Evolutionary conservation across 2,888 invertebrate genomes (phyloP).

Genomic region (Muschampia plurimacula): DNA sequence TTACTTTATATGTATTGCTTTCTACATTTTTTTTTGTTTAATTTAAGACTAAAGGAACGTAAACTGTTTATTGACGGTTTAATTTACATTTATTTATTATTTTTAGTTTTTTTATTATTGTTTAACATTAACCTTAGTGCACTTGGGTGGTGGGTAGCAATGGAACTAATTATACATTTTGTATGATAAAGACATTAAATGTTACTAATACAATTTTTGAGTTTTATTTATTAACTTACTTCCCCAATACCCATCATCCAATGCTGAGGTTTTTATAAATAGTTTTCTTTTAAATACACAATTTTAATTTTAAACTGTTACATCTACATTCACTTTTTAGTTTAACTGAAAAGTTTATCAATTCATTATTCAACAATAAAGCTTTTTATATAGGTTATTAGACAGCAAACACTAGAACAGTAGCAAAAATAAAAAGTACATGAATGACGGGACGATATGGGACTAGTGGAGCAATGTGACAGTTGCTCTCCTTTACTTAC

Average conservation of each 20-base stretch:
- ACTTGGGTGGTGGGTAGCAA: constrained; percentile 76
- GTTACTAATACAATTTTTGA: constrained; percentile 46
- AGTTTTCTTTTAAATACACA: not conserved
- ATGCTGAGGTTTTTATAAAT: constrained; percentile 41
- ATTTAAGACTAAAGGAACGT: not conserved
- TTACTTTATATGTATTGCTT: not conserved
- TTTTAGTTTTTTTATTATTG: not conserved
- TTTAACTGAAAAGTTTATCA: not conserved
- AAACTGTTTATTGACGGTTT: constrained; percentile 9
- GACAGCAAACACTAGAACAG: too few relatives aligned
- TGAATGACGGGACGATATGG: too few relatives aligned
- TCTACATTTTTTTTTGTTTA: not conserved
- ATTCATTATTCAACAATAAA: too few relatives aligned
- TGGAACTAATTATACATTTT: constrained; percentile 47
- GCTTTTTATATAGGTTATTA: too few relatives aligned
- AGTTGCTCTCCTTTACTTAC: too few relatives aligned
- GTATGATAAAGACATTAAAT: constrained; percentile 40
- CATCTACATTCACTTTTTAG: not conserved
- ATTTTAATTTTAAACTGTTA: not conserved
- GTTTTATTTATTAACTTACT: constrained; percentile 64
- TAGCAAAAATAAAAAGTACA: too few relatives aligned
- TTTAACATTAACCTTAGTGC: not conserved
- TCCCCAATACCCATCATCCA: constrained; percentile 73
- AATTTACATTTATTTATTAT: not conserved
- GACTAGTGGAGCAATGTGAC: too few relatives aligned